Conservation (phyloP, 23 tunicate genomes). For the Styela clava region DNA sequence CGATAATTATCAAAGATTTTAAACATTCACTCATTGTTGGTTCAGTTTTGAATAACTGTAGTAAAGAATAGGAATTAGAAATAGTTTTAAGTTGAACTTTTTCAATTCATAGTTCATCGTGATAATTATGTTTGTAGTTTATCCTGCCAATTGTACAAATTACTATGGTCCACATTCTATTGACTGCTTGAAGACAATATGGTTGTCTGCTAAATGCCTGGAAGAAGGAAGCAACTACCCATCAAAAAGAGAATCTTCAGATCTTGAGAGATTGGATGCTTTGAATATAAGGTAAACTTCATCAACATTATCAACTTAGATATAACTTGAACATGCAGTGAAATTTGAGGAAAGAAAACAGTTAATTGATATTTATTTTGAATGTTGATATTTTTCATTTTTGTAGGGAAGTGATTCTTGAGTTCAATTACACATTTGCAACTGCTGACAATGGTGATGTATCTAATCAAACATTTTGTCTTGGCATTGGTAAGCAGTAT, state of each 20-base stretch:
- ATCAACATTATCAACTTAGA: too few species aligned
- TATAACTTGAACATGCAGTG: background rate
- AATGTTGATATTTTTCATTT: background rate
- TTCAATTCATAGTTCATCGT: too few species aligned
- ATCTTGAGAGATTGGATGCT: background rate
- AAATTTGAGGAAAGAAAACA: too few species aligned
- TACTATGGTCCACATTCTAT: slow-evolving; percentile 23
- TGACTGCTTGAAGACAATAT: slow-evolving; percentile 14
- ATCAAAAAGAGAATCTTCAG: background rate
- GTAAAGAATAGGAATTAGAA: too few species aligned
- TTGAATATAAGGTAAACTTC: slow-evolving; percentile 7
- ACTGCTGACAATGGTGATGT: slow-evolving; percentile 14
- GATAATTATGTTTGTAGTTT: background rate
- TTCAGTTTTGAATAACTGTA: background rate
- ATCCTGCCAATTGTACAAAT: slow-evolving; percentile 24
- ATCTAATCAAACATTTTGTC: slow-evolving; percentile 13
- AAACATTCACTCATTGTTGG: too few species aligned
- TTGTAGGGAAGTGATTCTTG: background rate
- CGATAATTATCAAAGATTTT: too few species aligned
- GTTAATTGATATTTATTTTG: background rate
- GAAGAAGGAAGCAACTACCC: slow-evolving; percentile 16
- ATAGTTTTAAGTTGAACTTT: too few species aligned
- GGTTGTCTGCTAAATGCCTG: slow-evolving; percentile 9
- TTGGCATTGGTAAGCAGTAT: slow-evolving; percentile 17
- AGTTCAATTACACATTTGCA: background rate